phyloP scores from a whole-genome alignment of 2,797 vertebrate genomes.

The Manis javanica region DNA sequence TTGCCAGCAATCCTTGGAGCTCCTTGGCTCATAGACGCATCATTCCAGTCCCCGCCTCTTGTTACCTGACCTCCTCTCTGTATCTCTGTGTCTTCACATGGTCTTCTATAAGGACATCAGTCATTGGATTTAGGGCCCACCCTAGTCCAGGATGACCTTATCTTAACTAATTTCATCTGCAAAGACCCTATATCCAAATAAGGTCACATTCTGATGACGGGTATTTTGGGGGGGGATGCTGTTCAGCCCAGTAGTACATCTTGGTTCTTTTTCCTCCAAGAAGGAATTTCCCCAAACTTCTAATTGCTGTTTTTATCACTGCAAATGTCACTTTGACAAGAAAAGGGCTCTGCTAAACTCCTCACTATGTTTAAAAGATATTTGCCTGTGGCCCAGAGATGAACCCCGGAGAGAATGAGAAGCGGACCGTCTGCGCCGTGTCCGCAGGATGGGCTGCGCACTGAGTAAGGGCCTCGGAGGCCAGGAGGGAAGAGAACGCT shows the following conservation, averaged over 20 bases:
- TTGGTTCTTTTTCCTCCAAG: background rate
- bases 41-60: rapidly evolving
- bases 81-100: background rate
- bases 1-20: rapidly evolving
- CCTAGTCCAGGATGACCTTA: background rate
- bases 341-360: background rate
- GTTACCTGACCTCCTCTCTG: rapidly evolving
- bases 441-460: rapidly evolving
- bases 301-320: background rate
- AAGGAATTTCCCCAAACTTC: background rate
- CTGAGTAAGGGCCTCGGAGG: rapidly evolving
- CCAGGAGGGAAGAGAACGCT: background rate
- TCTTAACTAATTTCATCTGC: background rate
- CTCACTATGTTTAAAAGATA: background rate
- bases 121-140: too few relatives aligned
- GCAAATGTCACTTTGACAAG: background rate
- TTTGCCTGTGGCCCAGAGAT: background rate
- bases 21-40: background rate
- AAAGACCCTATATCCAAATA: background rate
- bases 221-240: rapidly evolving
- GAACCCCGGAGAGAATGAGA: too few relatives aligned
- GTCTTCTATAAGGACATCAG: background rate
- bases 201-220: background rate
- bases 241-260: too few relatives aligned
- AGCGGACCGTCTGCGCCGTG: rapidly evolving